Evolutionary conservation across 1,140 invertebrate species (phyloP), one percentile per base, ranked within the genome.

Genomic region (Triops cancriformis): DNA sequence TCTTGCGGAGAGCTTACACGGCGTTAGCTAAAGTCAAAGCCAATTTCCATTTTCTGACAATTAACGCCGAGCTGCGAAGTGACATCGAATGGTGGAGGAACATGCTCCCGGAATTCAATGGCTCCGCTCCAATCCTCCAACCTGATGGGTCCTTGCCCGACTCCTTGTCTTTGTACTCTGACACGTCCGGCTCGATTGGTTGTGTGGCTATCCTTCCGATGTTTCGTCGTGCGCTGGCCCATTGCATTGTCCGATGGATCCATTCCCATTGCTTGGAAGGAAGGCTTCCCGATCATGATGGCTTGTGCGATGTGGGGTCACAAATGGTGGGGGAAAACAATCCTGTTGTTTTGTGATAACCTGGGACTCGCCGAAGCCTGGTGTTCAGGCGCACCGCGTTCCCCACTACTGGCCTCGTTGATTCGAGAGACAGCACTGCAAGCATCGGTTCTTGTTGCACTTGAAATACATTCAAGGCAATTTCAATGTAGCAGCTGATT

Each of bases 271-370:
- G 28, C 73, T n/a, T n/a, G n/a, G n/a, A n/a, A n/a, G n/a, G n/a
- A n/a, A n/a, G n/a, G n/a, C n/a, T n/a, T n/a, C n/a, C 28, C 26
- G 28, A 73, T 73, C 73, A 31, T 31, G 73, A n/a, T 73, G 73
- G 73, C 73, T n/a, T 73, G 73, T n/a, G 26, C 28, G 73, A 26
- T 73, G 1, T 73, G 77, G 77, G 73, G 73, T 10, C 26, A 73
- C 26, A 26, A 73, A 9, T 73, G 1, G 26, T 26, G 10, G 1
- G 1, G 2, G n/a, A 26, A 31, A 26, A 73, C 9, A n/a, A 73
- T 73, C 73, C 26, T 31, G 73, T 1, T 73, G 26, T 26, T 31
- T 12, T 73, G 73, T n/a, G 73, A 73, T 0, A 73, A 73, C 73
- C 12, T 73, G 73, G 73, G 26, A 12, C 26, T 73, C 2, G 26